Evolutionary conservation across 2,888 invertebrate genomes (phyloP).

Genomic region (Oscheius sp.): DNA sequence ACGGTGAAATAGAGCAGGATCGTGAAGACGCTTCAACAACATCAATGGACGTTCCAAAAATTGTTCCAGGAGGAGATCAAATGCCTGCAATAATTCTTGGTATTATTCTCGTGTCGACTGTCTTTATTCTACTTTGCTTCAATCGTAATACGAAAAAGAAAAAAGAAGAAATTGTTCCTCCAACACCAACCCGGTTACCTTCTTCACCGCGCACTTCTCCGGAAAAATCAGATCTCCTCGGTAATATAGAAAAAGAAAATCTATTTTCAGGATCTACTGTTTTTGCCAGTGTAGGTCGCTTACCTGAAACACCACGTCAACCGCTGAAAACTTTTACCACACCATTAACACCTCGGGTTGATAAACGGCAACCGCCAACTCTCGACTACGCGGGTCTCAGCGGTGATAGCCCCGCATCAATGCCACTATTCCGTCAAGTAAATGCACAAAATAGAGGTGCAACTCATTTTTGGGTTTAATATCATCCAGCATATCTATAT

Average conservation of each 20-base stretch:
- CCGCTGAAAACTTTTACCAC: conserved; percentile 15
- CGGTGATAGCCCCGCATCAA: conserved; percentile 48
- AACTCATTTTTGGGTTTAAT: conserved; percentile 31
- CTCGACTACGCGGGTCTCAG: conserved; percentile 51
- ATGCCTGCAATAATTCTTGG: conserved; percentile 34
- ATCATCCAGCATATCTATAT: not conserved
- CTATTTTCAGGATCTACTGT: conserved; percentile 56
- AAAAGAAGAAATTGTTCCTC: conserved; percentile 14
- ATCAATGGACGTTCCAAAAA: conserved; percentile 9
- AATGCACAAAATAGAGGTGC: conserved; percentile 31
- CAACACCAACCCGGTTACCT: conserved; percentile 28
- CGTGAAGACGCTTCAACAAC: not conserved
- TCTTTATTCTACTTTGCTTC: conserved; percentile 18
- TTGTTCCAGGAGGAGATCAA: conserved; percentile 37
- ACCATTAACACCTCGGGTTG: conserved; percentile 5
- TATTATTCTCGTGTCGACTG: conserved; percentile 22
- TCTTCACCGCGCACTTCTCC: conserved; percentile 15
- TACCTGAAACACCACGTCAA: not conserved
- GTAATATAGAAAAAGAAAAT: not conserved
- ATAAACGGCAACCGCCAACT: conserved; percentile 29
- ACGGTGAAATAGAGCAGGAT: conserved; percentile 23
- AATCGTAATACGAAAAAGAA: conserved; percentile 30
- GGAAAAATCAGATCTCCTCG: conserved; percentile 28
- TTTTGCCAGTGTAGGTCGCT: conserved; percentile 43
- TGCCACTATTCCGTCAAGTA: conserved; percentile 55